Base-by-base conservation (phyloP, 92 coral and sea anemone species). In the Heliopora coerulea region DNA sequence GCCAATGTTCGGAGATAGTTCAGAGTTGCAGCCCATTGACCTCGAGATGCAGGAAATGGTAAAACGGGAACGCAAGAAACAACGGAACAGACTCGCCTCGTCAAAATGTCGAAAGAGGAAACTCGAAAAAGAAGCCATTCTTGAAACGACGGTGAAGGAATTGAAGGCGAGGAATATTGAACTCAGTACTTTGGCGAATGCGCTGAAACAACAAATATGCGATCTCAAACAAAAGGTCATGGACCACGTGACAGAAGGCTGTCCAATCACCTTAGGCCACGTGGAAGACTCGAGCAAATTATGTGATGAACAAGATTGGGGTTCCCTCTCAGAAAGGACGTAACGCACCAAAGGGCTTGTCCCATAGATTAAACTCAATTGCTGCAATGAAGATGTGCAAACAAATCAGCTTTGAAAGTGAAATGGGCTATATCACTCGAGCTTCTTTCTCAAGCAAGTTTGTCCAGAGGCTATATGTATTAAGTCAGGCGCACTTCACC, bases 171-270 rank as follows among this genome's bases (percentile, higher is more conserved):
- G 97, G 56, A 95, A 95, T 58, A 88, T 95, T 56, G 99, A 95
- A 68, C 85, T 95, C 11, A 90, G 89, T 46, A 91, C 99, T 19
- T 90, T 95, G 10, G 99, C 95, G 0, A 95, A 95, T 42, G 97
- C 99, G 0, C 62, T 95, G 23, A 95, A 95, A 79, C 99, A 95
- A 83, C 99, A 95, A 84, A 92, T 95, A 19, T 95, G 99, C 75
- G 97, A 95, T 80, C 79, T 95, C 32, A 95, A 95, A 73, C 99
- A 95, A 65, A 79, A 80, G 59, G 99, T 95, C 12, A 95, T 95
- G 99, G 99, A 95, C 78, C 99, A 95, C 85, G 99, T 95, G 78
- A 82, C 88, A 20, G 99, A 95, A 61, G 99, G 99, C 13, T 95
- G 99, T 68, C 99, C 91, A 82, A 90, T 95, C 65, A 90, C 91